Evolutionary conservation across 2,113 vertebrate genomes (phyloP).

Genomic region (Smithornis capensis): DNA sequence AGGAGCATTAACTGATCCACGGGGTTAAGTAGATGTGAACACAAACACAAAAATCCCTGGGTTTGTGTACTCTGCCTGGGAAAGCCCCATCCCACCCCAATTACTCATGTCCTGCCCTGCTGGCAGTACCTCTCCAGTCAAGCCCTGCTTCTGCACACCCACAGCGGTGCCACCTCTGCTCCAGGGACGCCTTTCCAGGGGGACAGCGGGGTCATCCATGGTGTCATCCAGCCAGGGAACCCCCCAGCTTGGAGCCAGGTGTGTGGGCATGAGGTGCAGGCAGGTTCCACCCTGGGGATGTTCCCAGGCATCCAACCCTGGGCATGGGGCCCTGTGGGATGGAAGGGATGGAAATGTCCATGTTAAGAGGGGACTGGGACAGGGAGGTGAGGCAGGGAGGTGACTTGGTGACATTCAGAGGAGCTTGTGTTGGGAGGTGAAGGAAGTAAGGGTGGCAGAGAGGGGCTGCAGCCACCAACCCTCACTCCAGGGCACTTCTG

Average conservation of each 20-base stretch:
- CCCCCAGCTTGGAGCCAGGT: not conserved
- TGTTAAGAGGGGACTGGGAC: not conserved
- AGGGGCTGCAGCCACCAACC: not conserved
- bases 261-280: not conserved
- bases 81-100: not conserved
- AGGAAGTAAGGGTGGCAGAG: not conserved
- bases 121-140: not conserved
- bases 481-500: rapidly evolving
- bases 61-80: not conserved
- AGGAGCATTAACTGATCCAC: not conserved
- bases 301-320: not conserved
- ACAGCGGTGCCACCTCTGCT: rapidly evolving
- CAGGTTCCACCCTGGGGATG: not conserved
- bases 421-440: not conserved
- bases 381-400: not conserved
- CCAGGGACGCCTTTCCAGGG: rapidly evolving
- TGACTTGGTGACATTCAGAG: rapidly evolving
- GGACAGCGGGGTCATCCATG: rapidly evolving
- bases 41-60: not conserved
- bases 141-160: not conserved
- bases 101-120: not conserved
- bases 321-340: rapidly evolving
- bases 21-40: not conserved
- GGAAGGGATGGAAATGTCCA: not conserved
- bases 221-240: not conserved